A percentile compares a stretch with the other conserved stretches of the same genome.
Conservation (phyloP, 1,140 invertebrate genomes). For the Heterodera schachtii region DNA sequence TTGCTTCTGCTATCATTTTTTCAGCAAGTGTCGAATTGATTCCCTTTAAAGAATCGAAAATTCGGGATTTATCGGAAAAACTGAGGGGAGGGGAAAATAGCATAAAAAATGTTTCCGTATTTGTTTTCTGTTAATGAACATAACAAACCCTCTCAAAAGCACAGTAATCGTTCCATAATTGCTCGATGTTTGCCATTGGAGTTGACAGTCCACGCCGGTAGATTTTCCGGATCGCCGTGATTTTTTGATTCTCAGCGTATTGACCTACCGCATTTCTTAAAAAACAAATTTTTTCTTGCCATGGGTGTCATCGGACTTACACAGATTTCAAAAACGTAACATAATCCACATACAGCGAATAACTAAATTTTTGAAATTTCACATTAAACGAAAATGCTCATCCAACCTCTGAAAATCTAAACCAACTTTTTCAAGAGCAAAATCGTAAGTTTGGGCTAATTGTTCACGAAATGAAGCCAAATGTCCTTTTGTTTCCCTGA, state of each 20-base stretch:
- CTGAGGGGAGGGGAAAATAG: too few species aligned
- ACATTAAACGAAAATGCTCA: slow-evolving; percentile 70
- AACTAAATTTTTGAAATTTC: slow-evolving; percentile 71
- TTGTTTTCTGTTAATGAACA: background rate
- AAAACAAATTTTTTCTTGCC: slow-evolving; percentile 23
- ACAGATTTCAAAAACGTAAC: slow-evolving; percentile 95
- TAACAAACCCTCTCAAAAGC: slow-evolving; percentile 70
- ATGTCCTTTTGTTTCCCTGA: slow-evolving; percentile 60
- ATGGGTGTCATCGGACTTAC: slow-evolving; percentile 64
- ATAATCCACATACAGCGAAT: slow-evolving; percentile 76
- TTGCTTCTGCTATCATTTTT: slow-evolving; percentile 85
- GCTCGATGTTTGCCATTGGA: slow-evolving; percentile 95
- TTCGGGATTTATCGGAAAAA: too few species aligned
- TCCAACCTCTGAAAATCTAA: slow-evolving; percentile 75
- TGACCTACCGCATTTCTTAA: slow-evolving; percentile 86
- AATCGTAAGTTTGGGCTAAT: slow-evolving; percentile 72
- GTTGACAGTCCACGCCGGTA: slow-evolving; percentile 93
- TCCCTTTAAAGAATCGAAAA: slow-evolving; percentile 69
- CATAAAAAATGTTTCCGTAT: too few species aligned
- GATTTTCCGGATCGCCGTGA: slow-evolving; percentile 92
- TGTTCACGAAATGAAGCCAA: slow-evolving; percentile 51
- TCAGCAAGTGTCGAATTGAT: slow-evolving; percentile 96
- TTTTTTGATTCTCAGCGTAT: slow-evolving; percentile 98
- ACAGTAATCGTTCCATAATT: slow-evolving; percentile 97
- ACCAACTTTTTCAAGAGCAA: slow-evolving; percentile 97